Percentiles rank a stretch among this genome's conserved stretches.
phyloP scores from a whole-genome alignment of 1,140 invertebrate genomes.

The Ganaspis sp. region DNA sequence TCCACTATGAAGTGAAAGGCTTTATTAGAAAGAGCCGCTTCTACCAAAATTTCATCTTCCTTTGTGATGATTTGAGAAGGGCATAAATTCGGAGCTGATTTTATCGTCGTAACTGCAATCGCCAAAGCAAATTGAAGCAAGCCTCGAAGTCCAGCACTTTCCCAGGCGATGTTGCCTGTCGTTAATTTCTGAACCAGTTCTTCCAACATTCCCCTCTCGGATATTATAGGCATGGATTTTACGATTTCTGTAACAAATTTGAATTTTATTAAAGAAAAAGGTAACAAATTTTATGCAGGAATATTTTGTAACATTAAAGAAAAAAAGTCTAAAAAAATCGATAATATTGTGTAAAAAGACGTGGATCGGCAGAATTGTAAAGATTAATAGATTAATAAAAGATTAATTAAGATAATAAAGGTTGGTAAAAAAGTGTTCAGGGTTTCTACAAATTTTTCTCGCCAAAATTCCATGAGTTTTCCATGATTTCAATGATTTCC shows the following conservation, averaged over 20 bases:
- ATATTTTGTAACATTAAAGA: too few relatives aligned
- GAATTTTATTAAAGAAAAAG: too few relatives aligned
- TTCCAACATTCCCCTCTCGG: slow-evolving; percentile 81
- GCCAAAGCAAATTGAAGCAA: slow-evolving; percentile 88
- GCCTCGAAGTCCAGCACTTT: slow-evolving; percentile 82
- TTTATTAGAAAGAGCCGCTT: slow-evolving; percentile 87
- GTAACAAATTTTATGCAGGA: too few relatives aligned
- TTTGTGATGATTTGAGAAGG: slow-evolving; percentile 63
- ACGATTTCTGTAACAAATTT: slow-evolving; percentile 78
- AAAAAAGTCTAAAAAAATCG: too few relatives aligned
- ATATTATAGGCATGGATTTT: slow-evolving; percentile 83
- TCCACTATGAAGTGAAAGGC: slow-evolving; percentile 88
- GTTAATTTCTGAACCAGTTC: slow-evolving; percentile 78
- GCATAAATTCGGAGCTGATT: slow-evolving; percentile 76
- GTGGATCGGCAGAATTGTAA: too few relatives aligned
- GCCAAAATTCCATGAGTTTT: too few relatives aligned
- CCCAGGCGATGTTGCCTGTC: slow-evolving; percentile 79
- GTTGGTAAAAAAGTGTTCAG: too few relatives aligned
- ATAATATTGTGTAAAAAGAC: too few relatives aligned
- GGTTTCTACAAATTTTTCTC: too few relatives aligned
- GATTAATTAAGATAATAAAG: too few relatives aligned
- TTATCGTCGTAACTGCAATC: slow-evolving; percentile 87
- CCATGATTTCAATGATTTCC: too few relatives aligned
- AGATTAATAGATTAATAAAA: too few relatives aligned
- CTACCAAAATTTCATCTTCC: slow-evolving; percentile 79